phyloP scores from a whole-genome alignment of 2,797 vertebrate genomes.

The Oreochromis grahami region DNA sequence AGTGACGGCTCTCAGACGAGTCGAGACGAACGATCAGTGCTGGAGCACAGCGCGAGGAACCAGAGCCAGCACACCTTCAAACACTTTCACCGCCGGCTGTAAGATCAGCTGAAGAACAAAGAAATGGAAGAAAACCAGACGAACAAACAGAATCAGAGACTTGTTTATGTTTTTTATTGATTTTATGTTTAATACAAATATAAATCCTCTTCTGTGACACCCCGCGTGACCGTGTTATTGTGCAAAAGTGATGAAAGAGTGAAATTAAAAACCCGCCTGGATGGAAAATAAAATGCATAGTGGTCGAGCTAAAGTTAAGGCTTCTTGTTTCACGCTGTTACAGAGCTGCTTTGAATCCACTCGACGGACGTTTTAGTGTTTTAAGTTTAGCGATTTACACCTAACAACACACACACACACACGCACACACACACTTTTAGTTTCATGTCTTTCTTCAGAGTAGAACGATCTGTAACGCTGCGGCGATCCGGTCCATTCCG shows the following conservation, averaged over 20 bases:
- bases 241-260: slow-evolving; percentile 36
- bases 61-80: background rate
- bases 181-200: slow-evolving; percentile 59
- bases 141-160: background rate
- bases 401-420: background rate
- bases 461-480: background rate
- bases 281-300: background rate
- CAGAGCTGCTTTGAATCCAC: background rate
- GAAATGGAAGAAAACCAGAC: background rate
- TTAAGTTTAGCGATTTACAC: background rate
- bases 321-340: background rate
- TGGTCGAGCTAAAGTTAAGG: background rate
- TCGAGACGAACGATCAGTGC: too few species aligned
- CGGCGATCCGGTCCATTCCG: background rate
- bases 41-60: background rate
- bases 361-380: background rate
- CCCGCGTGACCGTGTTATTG: background rate
- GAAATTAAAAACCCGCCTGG: background rate
- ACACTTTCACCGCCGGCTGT: background rate
- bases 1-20: background rate
- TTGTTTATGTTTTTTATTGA: background rate
- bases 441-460: background rate
- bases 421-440: background rate
- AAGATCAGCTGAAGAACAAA: background rate
- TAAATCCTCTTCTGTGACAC: slow-evolving; percentile 42